Base-by-base conservation (phyloP, 1,140 invertebrate species). In the Popillia japonica region DNA sequence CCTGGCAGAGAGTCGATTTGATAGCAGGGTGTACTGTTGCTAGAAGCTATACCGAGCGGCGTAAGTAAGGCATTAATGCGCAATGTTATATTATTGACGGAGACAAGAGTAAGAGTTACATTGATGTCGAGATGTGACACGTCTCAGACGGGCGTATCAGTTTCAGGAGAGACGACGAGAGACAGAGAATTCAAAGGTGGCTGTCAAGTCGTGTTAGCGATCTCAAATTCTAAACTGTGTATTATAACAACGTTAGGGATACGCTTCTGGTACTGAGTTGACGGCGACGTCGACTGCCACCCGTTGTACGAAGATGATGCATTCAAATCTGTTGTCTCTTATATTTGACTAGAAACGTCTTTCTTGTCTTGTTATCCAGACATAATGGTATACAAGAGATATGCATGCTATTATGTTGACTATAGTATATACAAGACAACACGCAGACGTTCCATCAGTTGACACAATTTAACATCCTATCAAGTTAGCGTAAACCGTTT, bases 141-240 rank as follows among this genome's bases (percentile, higher is more conserved):
- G 76, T 78, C 72, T 74, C 80, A 77, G 76, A 77, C 76, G 75
- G 75, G 79, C 81, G 76, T 82, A 82, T 82, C 82, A 82, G 79
- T 82, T 82, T 78, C 81, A 40, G 61, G 79, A 77, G 78, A 80
- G 81, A 82, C 81, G 79, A 48, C 44, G 11, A 10, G 11, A n/a
- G 11, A 14, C 44, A 11, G 82, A 76, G 79, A 80, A 80, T 82
- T 81, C 82, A 82, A 82, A 82, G 82, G 80, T 82, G 79, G 76
- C 76, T 82, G 82, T 82, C 82, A 81, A 76, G 79, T 81, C 80
- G 79, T 76, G 79, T 82, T 82, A 82, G 82, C 76, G 75, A 78
- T 78, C 76, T 81, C 75, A 76, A 44, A 44, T 76, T 76, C 72
- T 40, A 64, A 64, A 64, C 61, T 64, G 61, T 64, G 61, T 64